Evolutionary conservation across 1,140 invertebrate species (phyloP).

Genomic region (Phymastichus coffea): DNA sequence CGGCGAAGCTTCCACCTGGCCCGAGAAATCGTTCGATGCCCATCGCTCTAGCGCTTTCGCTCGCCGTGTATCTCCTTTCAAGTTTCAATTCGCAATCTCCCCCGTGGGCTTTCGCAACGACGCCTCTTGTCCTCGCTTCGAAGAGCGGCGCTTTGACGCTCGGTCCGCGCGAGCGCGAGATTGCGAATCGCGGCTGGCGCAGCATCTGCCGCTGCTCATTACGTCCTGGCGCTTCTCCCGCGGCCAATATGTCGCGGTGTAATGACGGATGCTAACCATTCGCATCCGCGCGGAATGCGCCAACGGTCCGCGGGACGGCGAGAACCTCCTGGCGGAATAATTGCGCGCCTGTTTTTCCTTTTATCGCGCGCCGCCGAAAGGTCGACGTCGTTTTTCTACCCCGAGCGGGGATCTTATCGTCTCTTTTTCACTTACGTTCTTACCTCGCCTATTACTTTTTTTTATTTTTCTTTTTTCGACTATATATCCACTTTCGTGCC

Average conservation of each 20-base stretch:
- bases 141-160: background rate
- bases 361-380: background rate
- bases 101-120: background rate
- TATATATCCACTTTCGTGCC: too few species aligned
- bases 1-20: conserved; percentile 12
- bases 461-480: background rate
- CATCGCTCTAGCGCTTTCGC: too few species aligned
- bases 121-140: background rate
- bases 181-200: conserved; percentile 40
- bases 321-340: background rate
- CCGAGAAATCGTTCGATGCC: conserved; percentile 14
- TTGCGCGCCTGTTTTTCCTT: background rate
- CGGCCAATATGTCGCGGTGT: too few species aligned
- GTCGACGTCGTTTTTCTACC: background rate
- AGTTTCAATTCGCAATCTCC: too few species aligned
- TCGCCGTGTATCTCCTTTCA: too few species aligned
- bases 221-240: conserved; percentile 9
- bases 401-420: too few species aligned
- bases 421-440: too few species aligned
- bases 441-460: background rate
- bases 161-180: conserved; percentile 27
- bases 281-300: too few species aligned
- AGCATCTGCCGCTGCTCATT: conserved; percentile 48
- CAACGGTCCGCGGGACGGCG: too few species aligned
- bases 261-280: too few species aligned